Evolutionary conservation across 2,888 invertebrate genomes (phyloP).

Genomic region (Ellobium chinense): DNA sequence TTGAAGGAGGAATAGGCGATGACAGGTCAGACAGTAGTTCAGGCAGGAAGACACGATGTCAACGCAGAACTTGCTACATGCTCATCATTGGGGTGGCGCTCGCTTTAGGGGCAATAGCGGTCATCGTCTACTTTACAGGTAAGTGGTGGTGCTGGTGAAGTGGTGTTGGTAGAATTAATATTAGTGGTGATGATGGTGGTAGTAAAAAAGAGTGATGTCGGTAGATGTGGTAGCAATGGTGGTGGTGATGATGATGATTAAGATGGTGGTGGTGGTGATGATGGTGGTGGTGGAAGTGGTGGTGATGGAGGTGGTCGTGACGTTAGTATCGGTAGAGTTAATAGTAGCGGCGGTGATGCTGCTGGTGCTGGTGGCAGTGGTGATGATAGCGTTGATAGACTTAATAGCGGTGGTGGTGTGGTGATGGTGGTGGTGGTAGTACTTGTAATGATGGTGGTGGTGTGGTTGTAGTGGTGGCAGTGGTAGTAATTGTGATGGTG

Average conservation of each 20-base stretch:
- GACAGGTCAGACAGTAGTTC: background rate
- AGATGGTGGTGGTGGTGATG: background rate
- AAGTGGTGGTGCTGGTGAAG: background rate
- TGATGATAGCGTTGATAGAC: background rate
- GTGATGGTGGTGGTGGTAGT: background rate
- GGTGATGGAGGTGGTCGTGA: background rate
- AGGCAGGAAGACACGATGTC: background rate
- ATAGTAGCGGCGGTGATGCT: background rate
- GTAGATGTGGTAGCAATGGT: too few relatives aligned
- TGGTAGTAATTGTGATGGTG: background rate
- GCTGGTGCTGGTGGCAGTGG: background rate
- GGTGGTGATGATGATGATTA: background rate
- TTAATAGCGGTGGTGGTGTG: background rate
- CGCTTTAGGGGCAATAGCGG: background rate
- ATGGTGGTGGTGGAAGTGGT: slow-evolving; percentile 8
- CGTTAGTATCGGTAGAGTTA: background rate
- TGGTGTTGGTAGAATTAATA: background rate
- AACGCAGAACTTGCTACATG: background rate
- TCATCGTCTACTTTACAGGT: background rate
- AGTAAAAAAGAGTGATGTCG: too few relatives aligned
- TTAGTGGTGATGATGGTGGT: background rate
- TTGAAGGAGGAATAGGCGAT: background rate
- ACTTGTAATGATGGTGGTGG: background rate
- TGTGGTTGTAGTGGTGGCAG: background rate
- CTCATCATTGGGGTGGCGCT: background rate